Evolutionary conservation across 1,140 invertebrate species (phyloP), one percentile per base, ranked within the genome.

Genomic region (Hetaerina americana): DNA sequence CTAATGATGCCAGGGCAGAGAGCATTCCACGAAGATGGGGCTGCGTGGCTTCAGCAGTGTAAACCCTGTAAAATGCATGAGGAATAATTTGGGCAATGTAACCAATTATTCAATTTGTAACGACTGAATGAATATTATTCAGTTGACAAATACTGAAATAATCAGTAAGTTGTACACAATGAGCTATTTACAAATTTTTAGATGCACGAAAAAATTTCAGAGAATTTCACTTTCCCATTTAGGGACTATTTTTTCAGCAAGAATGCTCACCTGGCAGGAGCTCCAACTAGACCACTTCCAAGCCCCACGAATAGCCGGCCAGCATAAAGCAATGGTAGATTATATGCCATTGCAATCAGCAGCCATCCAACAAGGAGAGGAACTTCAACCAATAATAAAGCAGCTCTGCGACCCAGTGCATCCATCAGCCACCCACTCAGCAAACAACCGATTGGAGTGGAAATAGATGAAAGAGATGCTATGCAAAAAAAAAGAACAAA

Each of bases 351-450:
- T 0, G 84, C 82, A 24, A 90, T 85, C 1, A 89, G 77, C 0
- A 90, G 78, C 89, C 89, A 91, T 1, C 89, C 90, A 0, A 88
- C 31, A 26, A 90, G 84, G 2, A 89, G 83, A 0, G 90, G 90
- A 10, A 90, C 79, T 76, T 90, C 87, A 0, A 88, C 89, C 25
- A 89, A 75, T 70, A 90, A 87, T 12, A 91, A 80, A 0, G 88
- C 89, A 0, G 82, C 78, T 72, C 87, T 86, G 26, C 90, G 79
- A 0, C 90, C 89, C 29, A 89, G 83, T 69, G 79, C 76, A 76
- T 91, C 90, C 87, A 90, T 90, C 74, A 91, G 79, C 69, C 89
- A 88, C 0, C 89, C 89, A 71, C 89, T 89, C 5, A 89, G 31
- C 0, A 91, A 80, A 73, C 89, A 90, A 0, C 90, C 89, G 15